A percentile compares a stretch with the other conserved stretches of the same genome.
phyloP scores from a whole-genome alignment of 1,140 invertebrate species.

The Bombus picipes region DNA sequence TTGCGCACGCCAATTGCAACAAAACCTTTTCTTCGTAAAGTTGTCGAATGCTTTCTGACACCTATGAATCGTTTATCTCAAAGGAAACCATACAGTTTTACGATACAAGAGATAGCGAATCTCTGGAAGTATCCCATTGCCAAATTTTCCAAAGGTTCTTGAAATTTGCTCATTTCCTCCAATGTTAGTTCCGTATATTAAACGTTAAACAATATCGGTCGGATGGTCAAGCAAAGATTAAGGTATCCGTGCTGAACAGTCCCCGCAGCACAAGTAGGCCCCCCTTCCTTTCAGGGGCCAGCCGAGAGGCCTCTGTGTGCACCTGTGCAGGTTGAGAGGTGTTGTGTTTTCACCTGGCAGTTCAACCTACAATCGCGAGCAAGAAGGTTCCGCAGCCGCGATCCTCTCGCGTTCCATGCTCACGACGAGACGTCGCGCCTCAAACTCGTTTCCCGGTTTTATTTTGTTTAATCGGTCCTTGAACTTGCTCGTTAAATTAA shows the following conservation, averaged over 20 bases:
- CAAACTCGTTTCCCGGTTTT: neutral
- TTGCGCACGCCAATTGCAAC: neutral
- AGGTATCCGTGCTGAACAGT: constrained; percentile 56
- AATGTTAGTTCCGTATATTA: neutral
- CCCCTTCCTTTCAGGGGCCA: constrained; percentile 66
- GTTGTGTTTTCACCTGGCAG: constrained; percentile 82
- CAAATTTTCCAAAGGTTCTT: no score
- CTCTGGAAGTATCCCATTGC: no score
- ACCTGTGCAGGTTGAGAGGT: constrained; percentile 78
- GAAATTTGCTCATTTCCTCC: constrained; percentile 1
- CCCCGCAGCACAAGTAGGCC: constrained; percentile 71
- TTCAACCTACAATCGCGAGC: constrained; percentile 77
- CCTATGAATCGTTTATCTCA: no score
- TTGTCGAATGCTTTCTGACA: neutral
- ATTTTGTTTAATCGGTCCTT: neutral
- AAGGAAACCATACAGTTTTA: neutral
- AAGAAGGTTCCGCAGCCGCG: constrained; percentile 70
- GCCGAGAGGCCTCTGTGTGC: constrained; percentile 72
- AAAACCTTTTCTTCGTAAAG: neutral
- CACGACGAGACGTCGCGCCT: constrained; percentile 16
- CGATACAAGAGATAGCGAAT: neutral
- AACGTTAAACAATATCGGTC: constrained; percentile 32
- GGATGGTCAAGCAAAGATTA: constrained; percentile 35
- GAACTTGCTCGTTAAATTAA: neutral
- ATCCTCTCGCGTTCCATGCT: constrained; percentile 53